Evolutionary conservation across 2,888 invertebrate species (phyloP).

Genomic region (Apodemia hepburni): DNA sequence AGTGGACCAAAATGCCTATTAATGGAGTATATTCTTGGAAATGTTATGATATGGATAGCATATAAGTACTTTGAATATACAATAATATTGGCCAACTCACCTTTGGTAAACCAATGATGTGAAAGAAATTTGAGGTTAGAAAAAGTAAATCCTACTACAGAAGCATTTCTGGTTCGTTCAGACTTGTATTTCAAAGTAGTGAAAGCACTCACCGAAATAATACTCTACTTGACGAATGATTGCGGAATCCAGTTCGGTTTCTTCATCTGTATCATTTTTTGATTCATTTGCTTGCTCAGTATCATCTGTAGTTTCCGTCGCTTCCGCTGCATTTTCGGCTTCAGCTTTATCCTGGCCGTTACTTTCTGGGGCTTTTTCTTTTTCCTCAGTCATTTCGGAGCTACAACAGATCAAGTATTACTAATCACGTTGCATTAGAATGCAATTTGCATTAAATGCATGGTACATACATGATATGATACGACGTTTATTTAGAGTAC

Average conservation of each 20-base stretch:
- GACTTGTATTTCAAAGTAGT: background rate
- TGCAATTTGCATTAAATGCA: background rate
- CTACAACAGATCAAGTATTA: background rate
- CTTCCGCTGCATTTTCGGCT: slow-evolving; percentile 37
- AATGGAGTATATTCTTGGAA: no score
- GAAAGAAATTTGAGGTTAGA: background rate
- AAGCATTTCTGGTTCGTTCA: no score
- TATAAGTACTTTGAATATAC: no score
- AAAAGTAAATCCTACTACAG: background rate
- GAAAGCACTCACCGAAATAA: slow-evolving; percentile 72
- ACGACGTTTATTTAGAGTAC: background rate
- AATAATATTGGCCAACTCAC: background rate
- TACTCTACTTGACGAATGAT: slow-evolving; percentile 86
- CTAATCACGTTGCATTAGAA: background rate
- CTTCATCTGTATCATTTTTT: slow-evolving; percentile 32
- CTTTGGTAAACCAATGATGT: background rate
- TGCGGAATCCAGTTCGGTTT: slow-evolving; percentile 73
- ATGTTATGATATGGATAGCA: no score
- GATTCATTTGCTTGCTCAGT: slow-evolving; percentile 20
- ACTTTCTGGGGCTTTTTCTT: slow-evolving; percentile 48
- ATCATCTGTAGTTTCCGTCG: slow-evolving; percentile 31
- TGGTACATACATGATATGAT: background rate
- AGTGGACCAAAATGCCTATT: no score
- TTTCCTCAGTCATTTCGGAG: slow-evolving; percentile 56
- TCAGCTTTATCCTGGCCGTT: slow-evolving; percentile 43